Conservation (phyloP, 1,140 invertebrate genomes). For the Lithobius niger region DNA sequence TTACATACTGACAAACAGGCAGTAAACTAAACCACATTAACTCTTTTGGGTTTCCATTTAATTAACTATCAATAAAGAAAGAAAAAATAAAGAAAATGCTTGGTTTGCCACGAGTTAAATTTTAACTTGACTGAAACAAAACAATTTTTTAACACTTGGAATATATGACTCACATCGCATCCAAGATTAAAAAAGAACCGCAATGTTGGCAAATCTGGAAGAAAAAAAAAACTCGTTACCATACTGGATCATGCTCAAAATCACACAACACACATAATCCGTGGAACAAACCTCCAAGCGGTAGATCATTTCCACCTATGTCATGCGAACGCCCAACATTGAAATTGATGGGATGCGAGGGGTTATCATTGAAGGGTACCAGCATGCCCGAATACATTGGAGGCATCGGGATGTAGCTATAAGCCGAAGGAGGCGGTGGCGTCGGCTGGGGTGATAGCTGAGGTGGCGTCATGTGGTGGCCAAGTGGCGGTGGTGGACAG, state of each 20-base stretch:
- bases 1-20: too few relatives aligned
- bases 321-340: neutral
- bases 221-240: neutral
- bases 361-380: neutral
- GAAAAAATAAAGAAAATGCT: too few relatives aligned
- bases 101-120: too few relatives aligned
- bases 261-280: too few relatives aligned
- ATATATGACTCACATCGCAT: constrained; percentile 5
- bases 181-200: constrained; percentile 10
- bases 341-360: constrained; percentile 4
- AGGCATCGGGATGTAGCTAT: neutral
- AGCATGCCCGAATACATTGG: neutral
- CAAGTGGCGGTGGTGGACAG: neutral
- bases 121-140: too few relatives aligned
- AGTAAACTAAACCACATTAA: too few relatives aligned
- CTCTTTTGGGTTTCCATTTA: too few relatives aligned
- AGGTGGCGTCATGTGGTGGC: neutral
- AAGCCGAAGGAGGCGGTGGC: neutral
- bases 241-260: too few relatives aligned
- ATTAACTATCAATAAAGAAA: too few relatives aligned
- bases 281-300: neutral
- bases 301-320: constrained; percentile 4
- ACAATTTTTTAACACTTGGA: too few relatives aligned
- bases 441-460: neutral
- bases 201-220: constrained; percentile 4